Conservation (phyloP, 2,888 invertebrate species). For the Acleris cristana region DNA sequence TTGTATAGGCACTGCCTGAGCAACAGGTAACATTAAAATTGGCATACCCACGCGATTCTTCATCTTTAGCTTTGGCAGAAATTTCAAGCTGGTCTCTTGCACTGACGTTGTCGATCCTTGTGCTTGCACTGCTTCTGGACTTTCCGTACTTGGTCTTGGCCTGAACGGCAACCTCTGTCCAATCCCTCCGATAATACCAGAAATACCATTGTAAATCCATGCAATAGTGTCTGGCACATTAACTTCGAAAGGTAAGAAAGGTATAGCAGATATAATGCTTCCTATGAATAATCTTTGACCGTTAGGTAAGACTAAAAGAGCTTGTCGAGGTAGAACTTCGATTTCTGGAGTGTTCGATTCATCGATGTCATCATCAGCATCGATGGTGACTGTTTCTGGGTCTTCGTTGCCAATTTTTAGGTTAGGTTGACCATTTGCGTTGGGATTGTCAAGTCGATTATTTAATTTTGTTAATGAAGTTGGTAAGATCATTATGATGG, state of each 20-base stretch:
- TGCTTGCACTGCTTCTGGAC: slow-evolving; percentile 19
- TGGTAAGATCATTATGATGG: slow-evolving; percentile 19
- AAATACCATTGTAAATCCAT: slow-evolving; percentile 65
- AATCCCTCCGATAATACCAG: slow-evolving; percentile 61
- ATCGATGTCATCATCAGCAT: slow-evolving; percentile 49
- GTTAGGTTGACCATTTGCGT: slow-evolving; percentile 10
- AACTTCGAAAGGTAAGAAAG: slow-evolving; percentile 85
- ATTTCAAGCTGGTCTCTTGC: slow-evolving; percentile 47
- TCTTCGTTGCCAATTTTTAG: slow-evolving; percentile 45
- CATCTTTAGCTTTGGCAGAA: slow-evolving; percentile 49
- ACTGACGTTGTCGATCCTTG: slow-evolving; percentile 16
- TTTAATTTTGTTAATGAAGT: slow-evolving; percentile 3
- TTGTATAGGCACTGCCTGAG: slow-evolving; percentile 40
- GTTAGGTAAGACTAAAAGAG: slow-evolving; percentile 51
- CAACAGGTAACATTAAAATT: slow-evolving; percentile 56
- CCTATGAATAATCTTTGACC: slow-evolving; percentile 65
- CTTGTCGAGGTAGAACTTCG: slow-evolving; percentile 44
- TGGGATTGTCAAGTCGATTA: slow-evolving; percentile 5
- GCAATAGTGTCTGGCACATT: slow-evolving; percentile 85
- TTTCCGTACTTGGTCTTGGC: slow-evolving; percentile 43
- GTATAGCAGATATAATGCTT: slow-evolving; percentile 77
- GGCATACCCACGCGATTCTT: slow-evolving; percentile 48
- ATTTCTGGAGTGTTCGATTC: slow-evolving; percentile 39
- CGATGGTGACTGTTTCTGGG: slow-evolving; percentile 61
- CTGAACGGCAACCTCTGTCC: slow-evolving; percentile 63